Percentiles rank a stretch among this genome's conserved stretches.
phyloP scores from a whole-genome alignment of 2,888 invertebrate species.

The Hydropsyche betteni region DNA sequence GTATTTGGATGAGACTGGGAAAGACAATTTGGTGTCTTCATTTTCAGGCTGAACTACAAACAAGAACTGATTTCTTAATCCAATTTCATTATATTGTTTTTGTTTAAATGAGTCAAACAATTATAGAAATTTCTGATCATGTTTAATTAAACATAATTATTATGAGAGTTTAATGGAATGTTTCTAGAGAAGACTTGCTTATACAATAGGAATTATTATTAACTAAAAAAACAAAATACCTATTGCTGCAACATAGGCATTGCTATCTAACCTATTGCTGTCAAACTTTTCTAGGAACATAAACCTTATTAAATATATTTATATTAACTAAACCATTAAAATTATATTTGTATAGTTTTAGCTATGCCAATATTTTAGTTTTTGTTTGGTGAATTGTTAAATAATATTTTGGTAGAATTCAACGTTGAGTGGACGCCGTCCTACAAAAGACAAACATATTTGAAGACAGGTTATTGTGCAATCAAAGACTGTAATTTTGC shows the following conservation, averaged over 20 bases:
- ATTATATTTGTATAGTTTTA: constrained; percentile 51
- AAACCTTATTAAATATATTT: constrained; percentile 46
- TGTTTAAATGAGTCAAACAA: constrained; percentile 39
- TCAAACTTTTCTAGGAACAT: constrained; percentile 43
- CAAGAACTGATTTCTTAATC: constrained; percentile 41
- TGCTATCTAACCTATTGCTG: constrained; percentile 30
- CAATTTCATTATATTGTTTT: constrained; percentile 41
- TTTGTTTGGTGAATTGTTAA: constrained; percentile 47
- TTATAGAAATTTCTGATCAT: constrained; percentile 36
- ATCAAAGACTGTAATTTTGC: constrained; percentile 43
- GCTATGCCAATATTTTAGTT: constrained; percentile 49
- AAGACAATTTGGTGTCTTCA: constrained; percentile 32
- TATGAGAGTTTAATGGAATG: constrained; percentile 36
- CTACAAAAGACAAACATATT: constrained; percentile 44
- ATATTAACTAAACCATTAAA: constrained; percentile 43
- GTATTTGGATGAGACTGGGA: constrained; percentile 38
- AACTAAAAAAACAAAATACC: constrained; percentile 25
- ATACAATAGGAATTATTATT: constrained; percentile 38
- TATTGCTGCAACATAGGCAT: constrained; percentile 35
- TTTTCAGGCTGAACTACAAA: constrained; percentile 32
- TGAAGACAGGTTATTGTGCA: constrained; percentile 48
- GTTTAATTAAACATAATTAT: constrained; percentile 35
- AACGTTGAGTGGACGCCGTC: constrained; percentile 46
- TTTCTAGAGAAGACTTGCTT: constrained; percentile 47
- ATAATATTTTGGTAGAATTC: constrained; percentile 41